Percentiles rank a stretch among this genome's conserved stretches.
These are phyloP conservation scores for Campoplex nolae DNA, from an alignment of 2,888 invertebrate genomes.

Conservation along the genomic window DNA sequence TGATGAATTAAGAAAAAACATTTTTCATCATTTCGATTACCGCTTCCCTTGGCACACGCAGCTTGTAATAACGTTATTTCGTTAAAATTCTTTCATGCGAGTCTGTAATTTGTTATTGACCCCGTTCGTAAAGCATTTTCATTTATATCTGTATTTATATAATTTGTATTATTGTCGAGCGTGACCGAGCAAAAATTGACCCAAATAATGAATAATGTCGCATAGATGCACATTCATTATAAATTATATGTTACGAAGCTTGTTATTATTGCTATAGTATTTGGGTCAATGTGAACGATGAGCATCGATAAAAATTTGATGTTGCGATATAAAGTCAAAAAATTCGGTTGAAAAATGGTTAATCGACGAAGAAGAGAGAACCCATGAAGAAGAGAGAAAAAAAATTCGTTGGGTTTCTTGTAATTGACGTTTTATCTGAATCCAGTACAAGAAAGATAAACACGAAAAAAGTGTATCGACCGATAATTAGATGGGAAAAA, in stretches of 20 bases:
- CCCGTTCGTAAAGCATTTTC: conserved; percentile 16
- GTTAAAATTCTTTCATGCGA: conserved; percentile 24
- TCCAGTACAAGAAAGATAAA: too few relatives aligned
- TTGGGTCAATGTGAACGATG: not conserved
- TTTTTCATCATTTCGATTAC: not conserved
- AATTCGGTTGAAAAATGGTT: not conserved
- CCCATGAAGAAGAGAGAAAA: too few relatives aligned
- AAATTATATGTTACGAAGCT: conserved; percentile 1
- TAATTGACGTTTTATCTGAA: too few relatives aligned
- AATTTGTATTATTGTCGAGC: not conserved
- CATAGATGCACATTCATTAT: not conserved
- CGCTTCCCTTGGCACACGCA: conserved; percentile 6
- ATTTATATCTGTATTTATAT: conserved; percentile 24
- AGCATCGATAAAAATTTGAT: not conserved
- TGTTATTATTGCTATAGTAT: not conserved
- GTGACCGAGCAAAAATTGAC: conserved; percentile 3
- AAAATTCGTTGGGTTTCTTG: too few relatives aligned
- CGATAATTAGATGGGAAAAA: not conserved
- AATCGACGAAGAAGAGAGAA: too few relatives aligned
- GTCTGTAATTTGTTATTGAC: conserved; percentile 51
- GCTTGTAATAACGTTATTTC: conserved; percentile 21
- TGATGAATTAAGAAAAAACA: not conserved
- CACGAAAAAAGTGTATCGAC: not conserved
- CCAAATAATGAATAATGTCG: conserved; percentile 21
- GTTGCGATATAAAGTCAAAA: not conserved